Evolutionary conservation across 2,888 invertebrate genomes (phyloP).

Genomic region (Oasisia sp.): DNA sequence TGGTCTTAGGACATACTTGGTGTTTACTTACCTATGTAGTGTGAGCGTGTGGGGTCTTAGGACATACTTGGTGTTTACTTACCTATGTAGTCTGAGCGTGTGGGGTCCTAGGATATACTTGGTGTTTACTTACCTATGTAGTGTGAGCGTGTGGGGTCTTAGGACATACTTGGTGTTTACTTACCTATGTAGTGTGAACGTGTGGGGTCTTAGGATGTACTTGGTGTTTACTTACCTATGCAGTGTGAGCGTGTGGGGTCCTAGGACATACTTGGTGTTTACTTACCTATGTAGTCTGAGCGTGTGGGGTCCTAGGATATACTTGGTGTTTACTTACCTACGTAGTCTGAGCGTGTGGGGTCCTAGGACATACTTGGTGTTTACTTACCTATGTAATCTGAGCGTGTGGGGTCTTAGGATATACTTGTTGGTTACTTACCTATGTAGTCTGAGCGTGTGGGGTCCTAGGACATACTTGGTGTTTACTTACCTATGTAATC

Average conservation of each 20-base stretch:
- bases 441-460: background rate
- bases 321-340: slow-evolving; percentile 44
- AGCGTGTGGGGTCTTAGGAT: no score
- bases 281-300: slow-evolving; percentile 44
- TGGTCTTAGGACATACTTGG: no score
- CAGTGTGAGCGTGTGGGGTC: background rate
- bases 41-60: no score
- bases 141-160: background rate
- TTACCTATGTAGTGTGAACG: slow-evolving; percentile 24
- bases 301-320: slow-evolving; percentile 57
- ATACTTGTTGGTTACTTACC: background rate
- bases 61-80: no score
- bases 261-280: no score
- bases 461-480: no score
- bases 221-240: background rate
- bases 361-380: background rate
- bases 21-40: background rate
- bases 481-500: slow-evolving; percentile 42
- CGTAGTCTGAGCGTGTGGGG: background rate
- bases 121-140: slow-evolving; percentile 43
- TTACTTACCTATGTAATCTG: slow-evolving; percentile 26
- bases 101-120: slow-evolving; percentile 56
- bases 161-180: background rate
- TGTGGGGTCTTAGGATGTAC: no score
- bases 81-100: slow-evolving; percentile 47